Evolutionary conservation across 2,888 invertebrate species (phyloP).

Genomic region (Macrophya alboannulata): DNA sequence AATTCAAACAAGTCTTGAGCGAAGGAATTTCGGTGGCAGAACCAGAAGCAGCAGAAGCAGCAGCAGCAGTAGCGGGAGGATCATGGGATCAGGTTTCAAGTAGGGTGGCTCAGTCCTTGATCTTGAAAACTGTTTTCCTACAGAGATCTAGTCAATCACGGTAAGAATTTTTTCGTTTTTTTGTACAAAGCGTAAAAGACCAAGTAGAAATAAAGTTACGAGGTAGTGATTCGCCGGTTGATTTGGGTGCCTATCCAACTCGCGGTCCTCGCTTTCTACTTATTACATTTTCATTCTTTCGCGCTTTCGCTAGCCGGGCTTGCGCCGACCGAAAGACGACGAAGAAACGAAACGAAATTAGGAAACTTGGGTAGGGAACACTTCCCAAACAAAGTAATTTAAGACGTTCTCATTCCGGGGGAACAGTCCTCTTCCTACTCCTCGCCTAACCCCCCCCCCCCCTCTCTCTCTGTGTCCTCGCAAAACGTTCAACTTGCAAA

Average conservation of each 20-base stretch:
- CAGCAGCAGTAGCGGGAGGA: background rate
- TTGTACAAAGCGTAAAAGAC: background rate
- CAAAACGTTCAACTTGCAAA: constrained; percentile 46
- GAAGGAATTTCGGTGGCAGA: background rate
- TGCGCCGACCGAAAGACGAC: background rate
- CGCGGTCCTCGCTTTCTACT: background rate
- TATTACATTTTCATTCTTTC: constrained; percentile 50
- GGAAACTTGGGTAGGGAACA: constrained; percentile 52
- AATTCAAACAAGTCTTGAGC: constrained; percentile 64
- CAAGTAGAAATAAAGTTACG: background rate
- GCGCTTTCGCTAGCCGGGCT: background rate
- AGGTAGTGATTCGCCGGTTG: background rate
- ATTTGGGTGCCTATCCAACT: background rate
- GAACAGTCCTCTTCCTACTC: too few relatives aligned
- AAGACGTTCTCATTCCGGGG: constrained; percentile 28
- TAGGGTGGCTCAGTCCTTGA: background rate
- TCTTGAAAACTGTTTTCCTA: background rate
- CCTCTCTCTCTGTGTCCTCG: background rate
- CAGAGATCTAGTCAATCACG: background rate
- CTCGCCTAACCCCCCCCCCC: background rate
- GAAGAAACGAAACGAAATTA: constrained; percentile 46
- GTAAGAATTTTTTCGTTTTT: background rate
- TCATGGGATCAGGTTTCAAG: background rate
- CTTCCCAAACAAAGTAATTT: constrained; percentile 53
- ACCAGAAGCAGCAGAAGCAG: background rate